Percentiles rank a stretch among this genome's conserved stretches.
Evolutionary conservation across 2,797 vertebrate genomes (phyloP).

Genomic region (Graptemys geographica): DNA sequence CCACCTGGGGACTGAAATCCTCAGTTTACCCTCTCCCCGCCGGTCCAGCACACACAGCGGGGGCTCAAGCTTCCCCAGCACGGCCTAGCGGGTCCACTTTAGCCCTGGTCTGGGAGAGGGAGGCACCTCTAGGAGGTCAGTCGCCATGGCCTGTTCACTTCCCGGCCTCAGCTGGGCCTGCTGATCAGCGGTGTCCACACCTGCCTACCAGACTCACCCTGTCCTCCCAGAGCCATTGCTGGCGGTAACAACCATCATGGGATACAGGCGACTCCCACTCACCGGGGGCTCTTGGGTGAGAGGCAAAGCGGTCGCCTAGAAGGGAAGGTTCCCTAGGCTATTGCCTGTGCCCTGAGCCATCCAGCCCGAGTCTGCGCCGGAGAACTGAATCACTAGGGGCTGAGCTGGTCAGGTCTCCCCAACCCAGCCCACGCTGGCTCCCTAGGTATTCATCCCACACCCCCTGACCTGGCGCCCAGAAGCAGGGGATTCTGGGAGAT

Average conservation of each 20-base stretch:
- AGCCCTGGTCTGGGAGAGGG: not conserved
- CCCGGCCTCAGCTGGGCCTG: not conserved
- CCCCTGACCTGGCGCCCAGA: not conserved
- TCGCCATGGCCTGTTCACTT: not conserved
- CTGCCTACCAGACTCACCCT: not conserved
- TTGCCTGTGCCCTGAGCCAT: not conserved
- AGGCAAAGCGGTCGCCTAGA: not conserved
- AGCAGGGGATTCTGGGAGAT: not conserved
- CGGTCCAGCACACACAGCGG: not conserved
- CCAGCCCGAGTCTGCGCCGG: not conserved
- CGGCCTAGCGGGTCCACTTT: not conserved
- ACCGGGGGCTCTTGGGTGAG: not conserved
- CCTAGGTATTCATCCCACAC: not conserved
- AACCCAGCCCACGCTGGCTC: too few relatives aligned
- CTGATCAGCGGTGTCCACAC: not conserved
- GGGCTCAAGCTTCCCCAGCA: not conserved
- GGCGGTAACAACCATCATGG: not conserved
- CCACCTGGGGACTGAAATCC: not conserved
- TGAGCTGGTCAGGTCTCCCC: too few relatives aligned
- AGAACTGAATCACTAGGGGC: not conserved
- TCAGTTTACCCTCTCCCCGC: not conserved
- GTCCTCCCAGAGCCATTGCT: not conserved
- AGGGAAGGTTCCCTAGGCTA: not conserved
- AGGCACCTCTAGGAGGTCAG: not conserved
- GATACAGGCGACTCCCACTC: not conserved